Evolutionary conservation across 2,888 invertebrate genomes (phyloP).

Genomic region (Drepanosiphum platanoidis): DNA sequence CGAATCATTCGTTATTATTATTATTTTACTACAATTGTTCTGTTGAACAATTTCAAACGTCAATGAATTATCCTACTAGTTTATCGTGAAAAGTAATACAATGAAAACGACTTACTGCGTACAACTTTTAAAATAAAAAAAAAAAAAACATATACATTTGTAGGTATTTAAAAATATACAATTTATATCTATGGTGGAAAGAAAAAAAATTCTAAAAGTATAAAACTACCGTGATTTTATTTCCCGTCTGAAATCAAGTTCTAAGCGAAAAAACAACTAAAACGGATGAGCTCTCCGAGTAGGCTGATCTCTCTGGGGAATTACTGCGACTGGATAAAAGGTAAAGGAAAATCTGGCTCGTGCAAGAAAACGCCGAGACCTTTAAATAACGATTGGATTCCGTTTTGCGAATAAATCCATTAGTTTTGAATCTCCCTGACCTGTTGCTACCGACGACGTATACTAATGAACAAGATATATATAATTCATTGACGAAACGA

Average conservation of each 20-base stretch:
- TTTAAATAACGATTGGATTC: constrained; percentile 58
- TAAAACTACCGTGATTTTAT: constrained; percentile 12
- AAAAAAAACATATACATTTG: too few relatives aligned
- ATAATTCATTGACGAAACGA: constrained; percentile 6
- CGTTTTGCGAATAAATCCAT: constrained; percentile 55
- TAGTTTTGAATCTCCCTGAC: constrained; percentile 54
- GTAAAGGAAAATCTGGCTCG: constrained; percentile 46
- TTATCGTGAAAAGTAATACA: too few relatives aligned
- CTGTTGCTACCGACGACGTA: constrained; percentile 48
- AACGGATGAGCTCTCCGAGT: constrained; percentile 36
- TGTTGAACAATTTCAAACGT: too few relatives aligned
- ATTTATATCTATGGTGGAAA: too few relatives aligned
- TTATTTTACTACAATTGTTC: too few relatives aligned
- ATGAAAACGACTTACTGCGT: too few relatives aligned
- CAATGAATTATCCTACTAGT: too few relatives aligned
- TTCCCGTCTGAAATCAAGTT: constrained; percentile 18
- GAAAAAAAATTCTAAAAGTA: constrained; percentile 16
- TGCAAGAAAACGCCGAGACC: neutral
- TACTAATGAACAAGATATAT: neutral
- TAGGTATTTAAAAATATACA: too few relatives aligned
- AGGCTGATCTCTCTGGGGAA: constrained; percentile 36
- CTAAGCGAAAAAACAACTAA: constrained; percentile 21
- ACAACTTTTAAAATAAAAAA: too few relatives aligned
- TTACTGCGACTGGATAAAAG: constrained; percentile 47
- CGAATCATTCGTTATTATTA: too few relatives aligned